Evolutionary conservation across 2,113 vertebrate species (phyloP).

Genomic region (Pionites leucogaster): DNA sequence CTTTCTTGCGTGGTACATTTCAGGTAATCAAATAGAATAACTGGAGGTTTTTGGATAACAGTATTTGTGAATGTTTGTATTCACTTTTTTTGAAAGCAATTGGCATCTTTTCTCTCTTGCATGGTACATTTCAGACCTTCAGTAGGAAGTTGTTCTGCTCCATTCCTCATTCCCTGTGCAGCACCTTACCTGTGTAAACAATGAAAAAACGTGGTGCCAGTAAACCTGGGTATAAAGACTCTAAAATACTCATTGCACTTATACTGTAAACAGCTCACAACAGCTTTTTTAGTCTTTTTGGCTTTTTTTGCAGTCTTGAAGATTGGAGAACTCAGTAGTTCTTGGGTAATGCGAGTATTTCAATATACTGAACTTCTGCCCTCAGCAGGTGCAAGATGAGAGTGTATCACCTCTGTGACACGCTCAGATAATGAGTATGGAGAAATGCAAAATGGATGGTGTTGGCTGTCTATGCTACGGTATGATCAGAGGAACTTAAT

Average conservation of each 20-base stretch:
- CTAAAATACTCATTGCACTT: not conserved
- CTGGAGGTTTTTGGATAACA: not conserved
- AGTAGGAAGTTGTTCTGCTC: not conserved
- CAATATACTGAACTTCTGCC: not conserved
- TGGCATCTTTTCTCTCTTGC: not conserved
- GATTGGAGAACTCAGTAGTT: not conserved
- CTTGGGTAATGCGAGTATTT: not conserved
- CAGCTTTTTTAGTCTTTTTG: not conserved
- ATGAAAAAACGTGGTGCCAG: not conserved
- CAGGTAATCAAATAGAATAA: not conserved
- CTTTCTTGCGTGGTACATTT: not conserved
- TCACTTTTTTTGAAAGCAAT: not conserved
- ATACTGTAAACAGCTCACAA: not conserved
- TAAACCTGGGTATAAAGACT: not conserved
- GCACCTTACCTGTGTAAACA: not conserved
- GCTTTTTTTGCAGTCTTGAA: not conserved
- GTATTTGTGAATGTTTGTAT: not conserved
- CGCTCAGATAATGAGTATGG: not conserved
- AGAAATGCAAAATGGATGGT: not conserved
- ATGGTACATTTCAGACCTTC: not conserved
- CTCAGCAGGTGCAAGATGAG: not conserved
- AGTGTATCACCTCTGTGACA: not conserved
- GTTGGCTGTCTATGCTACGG: rapidly evolving
- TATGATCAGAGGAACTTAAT: not conserved
- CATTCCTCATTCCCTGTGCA: not conserved